Evolutionary conservation across 2,113 vertebrate species (phyloP), one percentile per base, ranked within the genome.

Genomic region (Puma concolor): DNA sequence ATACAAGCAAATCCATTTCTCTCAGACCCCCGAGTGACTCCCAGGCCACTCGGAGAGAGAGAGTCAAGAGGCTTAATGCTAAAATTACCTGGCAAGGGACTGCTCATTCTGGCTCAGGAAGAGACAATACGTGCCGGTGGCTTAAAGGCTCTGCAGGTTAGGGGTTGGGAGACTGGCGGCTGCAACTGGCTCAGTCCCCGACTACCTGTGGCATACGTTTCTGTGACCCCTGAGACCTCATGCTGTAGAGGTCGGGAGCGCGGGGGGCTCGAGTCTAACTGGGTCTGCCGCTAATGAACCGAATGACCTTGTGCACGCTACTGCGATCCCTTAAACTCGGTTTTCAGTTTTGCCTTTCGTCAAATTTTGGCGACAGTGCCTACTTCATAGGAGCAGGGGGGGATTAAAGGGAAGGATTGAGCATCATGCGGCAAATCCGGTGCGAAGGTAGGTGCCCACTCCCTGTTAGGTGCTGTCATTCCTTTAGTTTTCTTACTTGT

Each of bases 401-500:
- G 15, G 44, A 67, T n/a, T 66, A n/a, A 31, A 31, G 41, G 48
- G 27, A 8, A 6, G 0, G 60, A 63, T 67, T 72, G 31, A 15
- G 12, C 25, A 29, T 12, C 33, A 25, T 11, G 0, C 2, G 8
- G 33, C 27, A n/a, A 21, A 0, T 87, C 27, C 4, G 29, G 19
- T 23, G 7, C 48, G 27, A 44, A 4, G 48, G 0, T 8, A 54
- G 38, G 23, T 25, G 12, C 14, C 91, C 36, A n/a, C 1, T 50
- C 2, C 16, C 4, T 38, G 38, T 38, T 66, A 4, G 27, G 50
- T 41, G 7, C 11, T 27, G 1, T 72, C 31, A 48, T 72, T 50
- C n/a, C 36, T 21, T 86, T 50, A 54, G 57, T 72, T 72, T 89
- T 83, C 44, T 87, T 74, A 69, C 79, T 89, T 77, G 23, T 21